Evolutionary conservation across 2,797 vertebrate genomes (phyloP), one percentile per base, ranked within the genome.

Genomic region (Rhincodon typus): DNA sequence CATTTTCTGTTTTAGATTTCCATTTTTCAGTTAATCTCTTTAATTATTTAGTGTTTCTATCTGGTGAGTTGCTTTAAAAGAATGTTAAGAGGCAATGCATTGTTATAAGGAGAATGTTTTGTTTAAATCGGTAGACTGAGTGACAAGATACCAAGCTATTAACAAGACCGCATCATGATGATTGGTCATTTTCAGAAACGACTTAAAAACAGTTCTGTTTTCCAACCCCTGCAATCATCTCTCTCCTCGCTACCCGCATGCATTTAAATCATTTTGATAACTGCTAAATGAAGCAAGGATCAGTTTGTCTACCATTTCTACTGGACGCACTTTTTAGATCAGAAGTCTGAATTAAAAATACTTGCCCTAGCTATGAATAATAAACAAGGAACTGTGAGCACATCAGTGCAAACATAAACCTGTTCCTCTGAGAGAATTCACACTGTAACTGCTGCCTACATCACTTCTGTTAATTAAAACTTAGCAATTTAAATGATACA

Each of bases 391-490:
- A 74, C 70, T 94, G 27, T 50, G 46, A 74, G 42, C 70, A 72
- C 42, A 94, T 94, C 53, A 57, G 34, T 70, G 38, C 42, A 72
- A 74, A 74, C 70, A 94, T 67, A 74, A 67, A 94, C 13, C 30
- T 50, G 30, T 30, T 94, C 67, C 67, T 74, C 94, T 74, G 94
- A 94, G 66, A 94, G 72, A 15, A 10, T 25, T 72, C 67, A 70
- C 66, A 50, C 30, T 91, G 93, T 30, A 69, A 94, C 12, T 94
- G 66, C 38, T 7, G 12, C 38, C 93, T 70, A 12, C 30, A 25
- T 42, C 12, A 46, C 38, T 94, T 94, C 67, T 94, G 91, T 70
- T 94, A 70, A 70, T 94, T 94, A 69, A 46, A 94, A 70, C n/a
- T 21, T 70, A 42, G 7, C 66, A 94, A 94, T 42, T 25, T 69